phyloP scores from a whole-genome alignment of 2,888 invertebrate species.

The Lasiommata megera region DNA sequence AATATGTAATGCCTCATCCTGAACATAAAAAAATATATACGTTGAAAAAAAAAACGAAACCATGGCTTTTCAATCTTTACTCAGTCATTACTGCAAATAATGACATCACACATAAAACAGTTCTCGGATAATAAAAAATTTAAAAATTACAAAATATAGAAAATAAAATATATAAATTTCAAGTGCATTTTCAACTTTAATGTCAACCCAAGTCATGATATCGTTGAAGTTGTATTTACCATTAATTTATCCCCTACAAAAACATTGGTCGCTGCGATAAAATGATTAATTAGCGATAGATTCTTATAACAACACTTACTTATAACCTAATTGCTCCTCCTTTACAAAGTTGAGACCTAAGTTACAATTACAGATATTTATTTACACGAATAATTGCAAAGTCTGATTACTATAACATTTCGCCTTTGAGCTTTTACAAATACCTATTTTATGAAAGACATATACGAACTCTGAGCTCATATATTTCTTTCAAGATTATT shows the following conservation, averaged over 20 bases:
- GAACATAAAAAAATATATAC: too few relatives aligned
- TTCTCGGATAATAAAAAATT: too few relatives aligned
- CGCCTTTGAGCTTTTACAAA: slow-evolving; percentile 20
- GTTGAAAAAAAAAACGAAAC: too few relatives aligned
- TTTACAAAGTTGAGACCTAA: slow-evolving; percentile 60
- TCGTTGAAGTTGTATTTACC: neutral
- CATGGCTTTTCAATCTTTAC: too few relatives aligned
- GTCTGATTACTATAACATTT: slow-evolving; percentile 2
- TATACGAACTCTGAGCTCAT: slow-evolving; percentile 19
- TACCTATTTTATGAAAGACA: slow-evolving; percentile 18
- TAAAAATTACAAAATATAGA: too few relatives aligned
- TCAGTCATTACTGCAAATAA: too few relatives aligned
- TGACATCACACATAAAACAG: too few relatives aligned
- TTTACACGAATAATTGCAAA: slow-evolving; percentile 1
- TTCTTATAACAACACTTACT: slow-evolving; percentile 47
- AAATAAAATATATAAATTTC: too few relatives aligned
- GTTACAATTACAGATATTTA: slow-evolving; percentile 36
- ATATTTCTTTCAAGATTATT: neutral
- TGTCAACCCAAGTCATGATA: too few relatives aligned
- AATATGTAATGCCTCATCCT: too few relatives aligned
- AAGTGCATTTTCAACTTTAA: too few relatives aligned
- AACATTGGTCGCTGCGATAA: slow-evolving; percentile 36
- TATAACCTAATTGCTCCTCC: slow-evolving; percentile 74
- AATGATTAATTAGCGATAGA: slow-evolving; percentile 16
- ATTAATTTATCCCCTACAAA: slow-evolving; percentile 14